phyloP scores from a whole-genome alignment of 2,888 invertebrate species.

The Parnassius mnemosyne region DNA sequence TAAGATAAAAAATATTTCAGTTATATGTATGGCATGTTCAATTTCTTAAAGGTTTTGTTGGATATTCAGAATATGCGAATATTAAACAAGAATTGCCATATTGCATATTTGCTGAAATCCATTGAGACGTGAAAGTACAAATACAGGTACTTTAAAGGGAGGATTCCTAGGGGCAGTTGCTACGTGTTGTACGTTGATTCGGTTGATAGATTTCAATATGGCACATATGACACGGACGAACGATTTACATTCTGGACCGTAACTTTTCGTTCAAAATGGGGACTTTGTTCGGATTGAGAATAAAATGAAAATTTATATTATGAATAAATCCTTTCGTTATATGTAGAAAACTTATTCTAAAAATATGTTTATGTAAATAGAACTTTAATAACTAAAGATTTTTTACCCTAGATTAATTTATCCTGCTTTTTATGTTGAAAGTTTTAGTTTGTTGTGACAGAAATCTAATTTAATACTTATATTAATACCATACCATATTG shows the following conservation, averaged over 20 bases:
- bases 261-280: slow-evolving; percentile 58
- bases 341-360: too few species aligned
- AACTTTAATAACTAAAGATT: too few species aligned
- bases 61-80: slow-evolving; percentile 35
- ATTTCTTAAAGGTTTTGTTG: slow-evolving; percentile 31
- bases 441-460: too few species aligned
- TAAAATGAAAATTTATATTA: slow-evolving; percentile 8
- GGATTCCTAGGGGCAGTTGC: slow-evolving; percentile 60
- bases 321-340: not conserved
- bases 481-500: too few species aligned
- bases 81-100: slow-evolving; percentile 46
- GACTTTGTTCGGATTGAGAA: slow-evolving; percentile 39
- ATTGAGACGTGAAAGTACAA: slow-evolving; percentile 59
- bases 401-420: too few species aligned
- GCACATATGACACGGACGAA: slow-evolving; percentile 56
- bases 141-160: slow-evolving; percentile 60
- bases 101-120: slow-evolving; percentile 56
- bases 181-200: slow-evolving; percentile 57
- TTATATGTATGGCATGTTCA: slow-evolving; percentile 9
- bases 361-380: too few species aligned
- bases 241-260: slow-evolving; percentile 54
- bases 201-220: slow-evolving; percentile 73
- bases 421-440: too few species aligned
- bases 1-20: not conserved
- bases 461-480: too few species aligned